phyloP scores from a whole-genome alignment of 2,797 vertebrate genomes.

The Pipistrellus nathusii region DNA sequence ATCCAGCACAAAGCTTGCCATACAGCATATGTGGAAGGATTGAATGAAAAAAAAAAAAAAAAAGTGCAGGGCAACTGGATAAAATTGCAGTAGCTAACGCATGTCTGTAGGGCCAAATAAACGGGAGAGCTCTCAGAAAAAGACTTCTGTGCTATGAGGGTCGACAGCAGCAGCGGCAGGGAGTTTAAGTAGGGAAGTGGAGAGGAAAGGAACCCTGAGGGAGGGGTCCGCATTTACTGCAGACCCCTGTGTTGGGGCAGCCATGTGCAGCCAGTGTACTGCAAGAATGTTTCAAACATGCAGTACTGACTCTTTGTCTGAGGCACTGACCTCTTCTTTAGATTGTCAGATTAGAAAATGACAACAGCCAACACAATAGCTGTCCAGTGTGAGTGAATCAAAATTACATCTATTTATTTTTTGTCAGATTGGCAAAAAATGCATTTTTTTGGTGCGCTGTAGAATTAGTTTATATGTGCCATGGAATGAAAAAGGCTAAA shows the following conservation, averaged over 20 bases:
- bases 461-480: not conserved
- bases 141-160: not conserved
- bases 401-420: not conserved
- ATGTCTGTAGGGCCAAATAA: not conserved
- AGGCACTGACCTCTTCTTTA: not conserved
- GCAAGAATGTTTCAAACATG: not conserved
- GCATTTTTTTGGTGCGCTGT: not conserved
- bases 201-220: not conserved
- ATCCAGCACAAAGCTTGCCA: not conserved
- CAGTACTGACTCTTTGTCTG: not conserved
- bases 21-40: not conserved
- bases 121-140: not conserved
- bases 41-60: not conserved
- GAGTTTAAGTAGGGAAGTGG: not conserved
- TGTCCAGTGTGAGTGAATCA: not conserved
- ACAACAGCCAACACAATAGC: not conserved
- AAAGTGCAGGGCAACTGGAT: not conserved
- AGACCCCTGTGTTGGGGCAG: not conserved
- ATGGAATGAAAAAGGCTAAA: not conserved
- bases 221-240: not conserved
- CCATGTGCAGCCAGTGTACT: not conserved
- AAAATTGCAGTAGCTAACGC: not conserved
- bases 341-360: not conserved
- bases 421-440: not conserved
- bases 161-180: not conserved